Evolutionary conservation across 2,888 invertebrate genomes (phyloP).

Genomic region (Zygothrica quintamaculata): DNA sequence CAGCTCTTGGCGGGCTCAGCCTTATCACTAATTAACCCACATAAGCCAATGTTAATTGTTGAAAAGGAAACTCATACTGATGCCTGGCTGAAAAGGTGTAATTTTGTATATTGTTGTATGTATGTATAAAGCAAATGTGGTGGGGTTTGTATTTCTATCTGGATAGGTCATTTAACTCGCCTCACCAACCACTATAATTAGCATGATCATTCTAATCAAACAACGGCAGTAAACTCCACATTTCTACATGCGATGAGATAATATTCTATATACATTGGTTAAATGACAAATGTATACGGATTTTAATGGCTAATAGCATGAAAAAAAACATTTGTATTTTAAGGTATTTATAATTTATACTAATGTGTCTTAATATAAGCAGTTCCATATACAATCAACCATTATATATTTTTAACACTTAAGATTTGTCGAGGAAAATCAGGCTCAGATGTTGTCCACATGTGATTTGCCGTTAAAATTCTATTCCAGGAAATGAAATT

Average conservation of each 20-base stretch:
- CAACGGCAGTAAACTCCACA: conserved; percentile 23
- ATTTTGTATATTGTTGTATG: too few relatives aligned
- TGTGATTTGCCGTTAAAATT: conserved; percentile 41
- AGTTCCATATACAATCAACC: conserved; percentile 27
- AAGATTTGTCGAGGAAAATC: conserved; percentile 4
- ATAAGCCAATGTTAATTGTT: conserved; percentile 28
- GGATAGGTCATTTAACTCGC: conserved; percentile 68
- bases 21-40: conserved; percentile 55
- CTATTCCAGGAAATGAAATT: conserved; percentile 39
- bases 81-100: neutral
- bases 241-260: conserved; percentile 59
- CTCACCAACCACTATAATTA: conserved; percentile 54
- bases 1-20: conserved; percentile 32
- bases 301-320: neutral
- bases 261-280: conserved; percentile 15
- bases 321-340: neutral
- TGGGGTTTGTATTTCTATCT: conserved; percentile 16
- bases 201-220: conserved; percentile 58
- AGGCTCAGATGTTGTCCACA: conserved; percentile 53
- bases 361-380: conserved; percentile 8
- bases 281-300: conserved; percentile 1
- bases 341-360: neutral
- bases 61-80: neutral
- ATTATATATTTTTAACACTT: conserved; percentile 9
- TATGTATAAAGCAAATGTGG: too few relatives aligned